Conservation (phyloP, 2,888 invertebrate genomes). For the Torymus aiolomorphi region DNA sequence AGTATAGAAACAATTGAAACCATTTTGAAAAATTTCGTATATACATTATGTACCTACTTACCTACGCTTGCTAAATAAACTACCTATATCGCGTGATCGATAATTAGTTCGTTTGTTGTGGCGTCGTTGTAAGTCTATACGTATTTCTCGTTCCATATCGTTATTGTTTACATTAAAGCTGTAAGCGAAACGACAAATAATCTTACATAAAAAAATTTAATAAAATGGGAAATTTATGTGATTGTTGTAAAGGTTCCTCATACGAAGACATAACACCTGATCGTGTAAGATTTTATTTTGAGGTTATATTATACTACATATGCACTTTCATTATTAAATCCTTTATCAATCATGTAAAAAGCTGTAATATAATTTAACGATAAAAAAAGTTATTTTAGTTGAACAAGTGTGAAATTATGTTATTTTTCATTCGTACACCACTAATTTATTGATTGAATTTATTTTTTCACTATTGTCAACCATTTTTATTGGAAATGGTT, state of each 20-base stretch:
- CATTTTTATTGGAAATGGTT: conserved; percentile 4
- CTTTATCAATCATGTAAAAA: neutral
- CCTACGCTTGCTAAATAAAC: neutral
- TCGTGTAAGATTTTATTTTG: conserved; percentile 75
- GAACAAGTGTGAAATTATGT: too few relatives aligned
- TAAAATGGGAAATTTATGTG: conserved; percentile 73
- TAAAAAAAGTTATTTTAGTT: too few relatives aligned
- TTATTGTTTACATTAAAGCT: neutral
- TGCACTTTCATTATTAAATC: neutral
- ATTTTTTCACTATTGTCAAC: neutral
- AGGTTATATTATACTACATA: conserved; percentile 39
- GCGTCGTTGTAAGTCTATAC: neutral
- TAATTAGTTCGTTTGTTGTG: neutral
- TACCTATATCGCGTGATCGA: neutral
- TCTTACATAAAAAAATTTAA: neutral
- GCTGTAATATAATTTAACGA: neutral
- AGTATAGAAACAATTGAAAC: too few relatives aligned
- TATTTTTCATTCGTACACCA: too few relatives aligned
- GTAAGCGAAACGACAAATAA: neutral
- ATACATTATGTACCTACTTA: too few relatives aligned
- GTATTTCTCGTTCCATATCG: neutral
- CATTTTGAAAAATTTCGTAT: too few relatives aligned
- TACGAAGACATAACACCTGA: conserved; percentile 79
- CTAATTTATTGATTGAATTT: neutral
- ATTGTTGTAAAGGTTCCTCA: conserved; percentile 79